Conservation (phyloP, 1,140 invertebrate genomes). For the Palaemon carinicauda region DNA sequence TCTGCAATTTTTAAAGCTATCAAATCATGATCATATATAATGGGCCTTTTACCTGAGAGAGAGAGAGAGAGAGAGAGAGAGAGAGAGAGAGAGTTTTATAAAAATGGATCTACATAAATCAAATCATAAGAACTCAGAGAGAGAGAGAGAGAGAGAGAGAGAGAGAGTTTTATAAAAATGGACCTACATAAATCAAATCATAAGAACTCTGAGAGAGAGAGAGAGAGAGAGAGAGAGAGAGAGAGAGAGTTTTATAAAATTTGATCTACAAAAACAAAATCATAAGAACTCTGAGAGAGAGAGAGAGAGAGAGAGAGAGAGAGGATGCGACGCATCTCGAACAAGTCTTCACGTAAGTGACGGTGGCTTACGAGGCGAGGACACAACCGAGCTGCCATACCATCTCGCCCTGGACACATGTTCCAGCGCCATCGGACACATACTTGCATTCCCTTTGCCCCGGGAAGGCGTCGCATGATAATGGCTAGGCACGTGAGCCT, state of each 20-base stretch:
- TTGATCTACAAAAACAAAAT: not conserved
- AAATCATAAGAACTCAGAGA: not conserved
- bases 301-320: not conserved
- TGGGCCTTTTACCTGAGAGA: too few relatives aligned
- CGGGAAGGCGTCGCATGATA: slow-evolving; percentile 7
- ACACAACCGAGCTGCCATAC: slow-evolving; percentile 16
- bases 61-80: not conserved
- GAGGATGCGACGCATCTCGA: too few relatives aligned
- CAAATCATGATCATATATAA: too few relatives aligned
- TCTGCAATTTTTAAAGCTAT: too few relatives aligned
- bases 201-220: too few relatives aligned
- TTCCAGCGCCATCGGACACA: not conserved
- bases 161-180: too few relatives aligned
- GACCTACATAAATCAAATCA: too few relatives aligned
- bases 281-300: not conserved
- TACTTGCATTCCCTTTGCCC: slow-evolving; percentile 33
- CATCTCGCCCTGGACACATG: slow-evolving; percentile 20
- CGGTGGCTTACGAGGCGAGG: slow-evolving; percentile 5
- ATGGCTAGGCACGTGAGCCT: not conserved
- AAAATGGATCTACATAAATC: not conserved
- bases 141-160: too few relatives aligned
- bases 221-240: not conserved
- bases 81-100: not conserved
- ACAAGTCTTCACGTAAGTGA: not conserved
- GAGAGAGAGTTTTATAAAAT: not conserved